phyloP scores from a whole-genome alignment of 2,113 vertebrate species.

The Corvus cornix region DNA sequence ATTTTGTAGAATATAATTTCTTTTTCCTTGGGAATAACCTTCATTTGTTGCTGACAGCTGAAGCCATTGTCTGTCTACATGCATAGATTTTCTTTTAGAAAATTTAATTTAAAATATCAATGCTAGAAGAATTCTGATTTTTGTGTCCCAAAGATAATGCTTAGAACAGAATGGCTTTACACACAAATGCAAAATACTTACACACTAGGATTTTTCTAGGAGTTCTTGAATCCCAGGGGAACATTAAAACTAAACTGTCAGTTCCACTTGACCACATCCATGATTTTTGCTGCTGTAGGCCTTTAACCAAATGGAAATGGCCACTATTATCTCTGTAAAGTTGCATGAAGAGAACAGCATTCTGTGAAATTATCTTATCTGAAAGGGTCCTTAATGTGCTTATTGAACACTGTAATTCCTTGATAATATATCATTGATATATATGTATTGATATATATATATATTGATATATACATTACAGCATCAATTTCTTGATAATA shows the following conservation, averaged over 20 bases:
- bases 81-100: neutral
- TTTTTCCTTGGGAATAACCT: neutral
- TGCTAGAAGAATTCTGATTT: neutral
- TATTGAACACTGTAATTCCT: neutral
- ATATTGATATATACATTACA: neutral
- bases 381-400: neutral
- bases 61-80: neutral
- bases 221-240: neutral
- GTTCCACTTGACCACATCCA: neutral
- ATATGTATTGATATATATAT: neutral
- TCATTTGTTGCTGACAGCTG: neutral
- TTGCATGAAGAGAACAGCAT: neutral
- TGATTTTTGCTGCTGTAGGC: neutral
- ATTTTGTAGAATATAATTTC: neutral
- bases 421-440: neutral
- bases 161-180: neutral
- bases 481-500: neutral
- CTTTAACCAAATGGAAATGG: constrained; percentile 20
- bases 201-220: neutral
- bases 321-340: constrained; percentile 1
- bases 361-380: constrained; percentile 17
- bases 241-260: neutral
- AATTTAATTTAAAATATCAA: neutral
- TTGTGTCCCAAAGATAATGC: neutral
- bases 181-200: neutral